A percentile compares a stretch with the other conserved stretches of the same genome.
These are phyloP conservation scores for Gavialis gangeticus DNA, from an alignment of 2,113 vertebrate genomes.

Conservation along the genomic window DNA sequence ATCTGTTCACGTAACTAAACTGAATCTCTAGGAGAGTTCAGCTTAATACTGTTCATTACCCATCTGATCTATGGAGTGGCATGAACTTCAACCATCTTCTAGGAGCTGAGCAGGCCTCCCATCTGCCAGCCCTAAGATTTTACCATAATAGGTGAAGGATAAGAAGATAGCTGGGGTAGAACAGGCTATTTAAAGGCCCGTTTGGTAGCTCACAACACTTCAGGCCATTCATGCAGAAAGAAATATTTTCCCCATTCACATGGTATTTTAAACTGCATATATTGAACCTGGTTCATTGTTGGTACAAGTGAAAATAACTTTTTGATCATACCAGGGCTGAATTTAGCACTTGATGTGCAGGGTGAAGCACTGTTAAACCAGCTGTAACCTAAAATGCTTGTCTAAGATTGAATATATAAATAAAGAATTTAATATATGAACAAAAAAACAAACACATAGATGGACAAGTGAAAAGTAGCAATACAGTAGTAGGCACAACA, in stretches of 20 bases:
- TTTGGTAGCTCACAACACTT: background rate
- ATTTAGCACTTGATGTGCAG: background rate
- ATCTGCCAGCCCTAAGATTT: background rate
- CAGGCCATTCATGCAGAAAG: background rate
- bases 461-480: constrained; percentile 1
- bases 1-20: background rate
- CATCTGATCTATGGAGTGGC: background rate
- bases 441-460: background rate
- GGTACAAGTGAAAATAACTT: background rate
- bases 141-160: background rate
- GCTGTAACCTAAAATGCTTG: background rate
- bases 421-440: background rate
- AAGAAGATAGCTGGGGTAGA: background rate
- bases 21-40: background rate
- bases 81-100: background rate
- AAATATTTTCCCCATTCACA: background rate
- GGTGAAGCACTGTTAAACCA: background rate
- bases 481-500: background rate
- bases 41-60: background rate
- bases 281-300: background rate
- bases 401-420: background rate
- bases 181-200: background rate
- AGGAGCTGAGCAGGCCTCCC: background rate
- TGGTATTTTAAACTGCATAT: background rate
- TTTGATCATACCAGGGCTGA: background rate